Evolutionary conservation across 2,888 invertebrate species (phyloP).

Genomic region (Xylophagus ater): DNA sequence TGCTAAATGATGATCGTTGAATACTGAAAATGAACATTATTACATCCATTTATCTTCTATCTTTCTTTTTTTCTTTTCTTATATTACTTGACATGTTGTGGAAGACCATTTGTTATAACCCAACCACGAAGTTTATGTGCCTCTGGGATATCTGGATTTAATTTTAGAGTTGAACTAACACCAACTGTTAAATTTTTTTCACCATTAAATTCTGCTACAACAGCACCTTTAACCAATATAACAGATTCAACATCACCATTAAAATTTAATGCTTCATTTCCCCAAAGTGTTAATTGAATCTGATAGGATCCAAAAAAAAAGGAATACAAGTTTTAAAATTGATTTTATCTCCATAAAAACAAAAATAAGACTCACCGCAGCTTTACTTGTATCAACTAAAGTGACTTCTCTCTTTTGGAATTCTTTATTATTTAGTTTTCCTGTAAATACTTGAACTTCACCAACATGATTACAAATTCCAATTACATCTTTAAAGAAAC

Average conservation of each 20-base stretch:
- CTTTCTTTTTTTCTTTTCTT: background rate
- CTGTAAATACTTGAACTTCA: conserved; percentile 61
- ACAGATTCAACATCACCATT: conserved; percentile 66
- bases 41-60: too few relatives aligned
- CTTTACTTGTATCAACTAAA: conserved; percentile 74
- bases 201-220: conserved; percentile 78
- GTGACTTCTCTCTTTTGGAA: conserved; percentile 80
- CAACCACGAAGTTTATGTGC: conserved; percentile 80
- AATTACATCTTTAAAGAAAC: conserved; percentile 57
- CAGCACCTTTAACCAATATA: conserved; percentile 73
- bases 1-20: conserved; percentile 40
- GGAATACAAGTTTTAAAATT: conserved; percentile 27
- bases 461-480: conserved; percentile 68
- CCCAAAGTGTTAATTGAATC: conserved; percentile 86
- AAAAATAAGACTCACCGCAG: conserved; percentile 44
- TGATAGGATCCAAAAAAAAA: conserved; percentile 26
- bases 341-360: conserved; percentile 3
- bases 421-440: conserved; percentile 66
- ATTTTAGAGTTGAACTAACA: conserved; percentile 51
- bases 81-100: too few relatives aligned
- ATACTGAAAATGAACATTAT: too few relatives aligned
- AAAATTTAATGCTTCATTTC: conserved; percentile 75
- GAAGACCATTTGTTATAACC: too few relatives aligned
- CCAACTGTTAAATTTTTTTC: conserved; percentile 57
- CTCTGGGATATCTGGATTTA: conserved; percentile 84